Base-by-base conservation (phyloP, 2,888 invertebrate genomes). In the Brassicogethes aeneus region DNA sequence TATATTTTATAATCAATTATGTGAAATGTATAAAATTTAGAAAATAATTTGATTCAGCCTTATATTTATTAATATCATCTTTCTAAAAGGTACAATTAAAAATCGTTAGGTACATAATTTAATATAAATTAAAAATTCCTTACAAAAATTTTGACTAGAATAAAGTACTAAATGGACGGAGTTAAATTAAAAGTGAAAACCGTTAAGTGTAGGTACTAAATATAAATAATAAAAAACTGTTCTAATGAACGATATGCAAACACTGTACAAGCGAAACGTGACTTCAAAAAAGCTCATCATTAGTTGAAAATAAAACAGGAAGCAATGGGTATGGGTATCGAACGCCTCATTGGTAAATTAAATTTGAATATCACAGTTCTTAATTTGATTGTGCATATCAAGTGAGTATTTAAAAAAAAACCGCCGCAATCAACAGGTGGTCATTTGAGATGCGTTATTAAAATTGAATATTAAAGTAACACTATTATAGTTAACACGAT, bases 31-130 rank as follows among this genome's bases (percentile, higher is more conserved):
- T 23, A 23, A 23, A 23, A 10, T 23, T n/a, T n/a, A n/a, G n/a
- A n/a, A 45, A 34, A 15, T 46, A 10, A 35, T 46, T 46, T 45
- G 41, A 48, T 45, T 51, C 51, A 51, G 51, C 46, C 51, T 50
- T 51, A 23, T 48, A 43, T 47, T 47, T 47, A 47, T 47, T 47
- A 38, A 40, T 36, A 39, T 39, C 39, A 40, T 44, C 36, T 48
- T 37, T 44, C 34, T 47, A 45, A 40, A 16, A 16, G 42, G 35
- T 47, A 47, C 44, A 47, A 42, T 47, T 42, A 44, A 36, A 40
- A 33, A 34, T 40, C 23, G 10, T 23, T 23, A n/a, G n/a, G n/a
- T n/a, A 23, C 23, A 23, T 38, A 23, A 14, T 43, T 45, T 40
- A 42, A 50, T 43, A 44, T 40, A 39, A 45, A 39, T 46, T 46